Conservation (phyloP, 2,797 vertebrate species). For the Centropyge bicolor region DNA sequence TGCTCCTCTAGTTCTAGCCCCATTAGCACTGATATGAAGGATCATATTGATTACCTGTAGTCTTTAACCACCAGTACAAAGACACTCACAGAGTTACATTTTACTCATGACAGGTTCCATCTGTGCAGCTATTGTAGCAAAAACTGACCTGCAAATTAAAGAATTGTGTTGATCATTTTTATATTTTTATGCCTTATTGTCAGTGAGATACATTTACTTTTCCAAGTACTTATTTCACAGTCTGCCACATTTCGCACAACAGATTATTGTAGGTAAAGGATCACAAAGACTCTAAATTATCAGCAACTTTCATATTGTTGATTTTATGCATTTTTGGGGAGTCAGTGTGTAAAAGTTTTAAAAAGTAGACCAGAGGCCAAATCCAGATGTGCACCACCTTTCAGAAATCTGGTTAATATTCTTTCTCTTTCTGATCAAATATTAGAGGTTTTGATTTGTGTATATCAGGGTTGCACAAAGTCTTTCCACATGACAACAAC, state of each 20-base stretch:
- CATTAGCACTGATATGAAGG: neutral
- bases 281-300: neutral
- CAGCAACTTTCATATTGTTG: neutral
- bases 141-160: neutral
- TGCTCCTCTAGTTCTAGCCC: neutral
- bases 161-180: neutral
- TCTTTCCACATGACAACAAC: neutral
- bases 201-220: neutral
- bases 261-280: constrained; percentile 1
- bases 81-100: neutral
- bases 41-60: constrained; percentile 3
- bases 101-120: constrained; percentile 1
- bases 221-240: neutral
- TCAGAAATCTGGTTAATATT: neutral
- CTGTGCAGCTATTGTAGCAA: neutral
- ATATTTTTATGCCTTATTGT: neutral
- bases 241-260: constrained; percentile 1
- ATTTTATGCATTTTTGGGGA: neutral
- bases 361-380: neutral
- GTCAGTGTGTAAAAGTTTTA: neutral
- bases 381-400: neutral
- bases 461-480: neutral
- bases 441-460: neutral
- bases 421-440: neutral
- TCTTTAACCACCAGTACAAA: neutral